Evolutionary conservation across 2,888 invertebrate species (phyloP), one percentile per base, ranked within the genome.

Genomic region (Heliothis peltigera): DNA sequence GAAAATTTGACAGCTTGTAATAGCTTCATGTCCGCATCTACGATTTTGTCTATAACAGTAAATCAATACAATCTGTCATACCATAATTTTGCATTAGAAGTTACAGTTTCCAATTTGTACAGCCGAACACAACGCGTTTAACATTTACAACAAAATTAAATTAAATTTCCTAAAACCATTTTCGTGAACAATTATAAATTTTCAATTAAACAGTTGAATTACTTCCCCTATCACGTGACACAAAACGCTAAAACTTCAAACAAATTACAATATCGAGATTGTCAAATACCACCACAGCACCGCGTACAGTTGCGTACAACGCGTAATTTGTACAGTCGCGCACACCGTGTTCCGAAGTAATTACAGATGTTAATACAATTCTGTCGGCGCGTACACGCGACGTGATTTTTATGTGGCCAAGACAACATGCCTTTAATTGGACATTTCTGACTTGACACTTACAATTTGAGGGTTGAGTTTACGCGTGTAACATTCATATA

Each of bases 341-440:
- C 61, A 44, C 77, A 60, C 44, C 64, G 65, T 70, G 74, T 49
- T 65, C 49, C 21, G 25, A 46, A 48, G 62, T 80, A 74, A 78
- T 70, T 80, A 49, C 60, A 39, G 32, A 56, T 61, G 62, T 83
- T 87, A 86, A 87, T 87, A 86, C 80, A 85, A 87, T 84, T 85
- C 77, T 69, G 58, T 64, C 67, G 56, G 59, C 61, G 44, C 51
- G 55, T 52, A 75, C 86, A 86, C 85, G 83, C 84, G 68, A 84
- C 35, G 57, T 32, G 54, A 72, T 75, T 79, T 83, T 80, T 78
- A 69, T 64, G 48, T 64, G 35, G 22, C 48, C 54, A 64, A 72
- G 75, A 69, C 71, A 61, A 63, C 66, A 42, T 43, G 74, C 49
- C 35, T 53, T 61, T 65, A 75, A 77, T 80, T 62, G 52, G 67